Conservation (phyloP, 2,113 vertebrate species). For the Zosterops hypoxanthus region DNA sequence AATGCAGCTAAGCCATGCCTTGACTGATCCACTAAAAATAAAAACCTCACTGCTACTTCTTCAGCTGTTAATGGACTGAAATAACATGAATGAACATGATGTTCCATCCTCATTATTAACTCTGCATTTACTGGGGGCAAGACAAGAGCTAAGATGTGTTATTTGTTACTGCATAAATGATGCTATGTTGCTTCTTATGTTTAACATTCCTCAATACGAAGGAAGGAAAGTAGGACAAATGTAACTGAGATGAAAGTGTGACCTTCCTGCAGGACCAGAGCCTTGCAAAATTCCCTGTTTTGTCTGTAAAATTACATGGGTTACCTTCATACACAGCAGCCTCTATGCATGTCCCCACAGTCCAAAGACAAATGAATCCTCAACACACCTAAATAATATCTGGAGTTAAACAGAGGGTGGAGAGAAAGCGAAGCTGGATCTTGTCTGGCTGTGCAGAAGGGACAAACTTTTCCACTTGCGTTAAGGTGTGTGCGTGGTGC, state of each 20-base stretch:
- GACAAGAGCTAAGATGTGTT: background rate
- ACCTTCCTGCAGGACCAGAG: background rate
- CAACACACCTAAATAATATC: background rate
- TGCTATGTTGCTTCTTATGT: background rate
- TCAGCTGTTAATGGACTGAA: background rate
- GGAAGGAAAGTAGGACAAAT: background rate
- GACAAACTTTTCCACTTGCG: constrained; percentile 51
- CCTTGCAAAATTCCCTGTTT: background rate
- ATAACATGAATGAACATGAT: constrained; percentile 16
- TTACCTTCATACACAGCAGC: background rate
- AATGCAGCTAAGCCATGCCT: background rate
- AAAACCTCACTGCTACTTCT: constrained; percentile 2
- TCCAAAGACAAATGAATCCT: background rate
- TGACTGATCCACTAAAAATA: background rate
- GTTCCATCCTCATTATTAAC: background rate
- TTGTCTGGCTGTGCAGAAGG: background rate
- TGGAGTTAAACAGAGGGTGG: background rate
- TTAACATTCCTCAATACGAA: background rate
- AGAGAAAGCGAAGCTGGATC: background rate
- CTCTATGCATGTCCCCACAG: background rate
- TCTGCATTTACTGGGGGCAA: background rate
- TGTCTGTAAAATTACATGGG: background rate
- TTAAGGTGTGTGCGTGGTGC: background rate
- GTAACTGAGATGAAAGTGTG: background rate
- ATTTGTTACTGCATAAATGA: background rate